Evolutionary conservation across 64 coral and sea anemone species (phyloP).

Genomic region (Pocillopora damicornis): DNA sequence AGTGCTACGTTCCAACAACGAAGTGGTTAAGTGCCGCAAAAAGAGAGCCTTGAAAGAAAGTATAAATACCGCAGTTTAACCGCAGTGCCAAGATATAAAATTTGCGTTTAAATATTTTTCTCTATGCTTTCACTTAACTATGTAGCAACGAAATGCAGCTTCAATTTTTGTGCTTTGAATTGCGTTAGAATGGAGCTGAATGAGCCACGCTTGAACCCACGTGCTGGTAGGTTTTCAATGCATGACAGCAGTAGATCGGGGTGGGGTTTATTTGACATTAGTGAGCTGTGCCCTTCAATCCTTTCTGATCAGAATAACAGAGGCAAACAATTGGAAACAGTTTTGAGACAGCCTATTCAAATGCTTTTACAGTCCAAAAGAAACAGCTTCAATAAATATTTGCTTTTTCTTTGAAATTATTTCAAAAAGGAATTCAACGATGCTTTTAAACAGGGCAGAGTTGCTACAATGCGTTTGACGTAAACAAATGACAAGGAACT

Average conservation of each 20-base stretch:
- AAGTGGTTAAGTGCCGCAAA: too few species aligned
- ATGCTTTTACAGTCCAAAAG: not conserved
- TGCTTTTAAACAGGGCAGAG: not conserved
- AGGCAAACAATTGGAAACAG: not conserved
- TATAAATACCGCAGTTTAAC: too few species aligned
- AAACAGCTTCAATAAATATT: slow-evolving; percentile 12
- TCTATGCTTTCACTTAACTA: not conserved
- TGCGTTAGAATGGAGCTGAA: not conserved
- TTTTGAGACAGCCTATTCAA: slow-evolving; percentile 4
- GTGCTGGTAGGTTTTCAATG: slow-evolving; percentile 3
- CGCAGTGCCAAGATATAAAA: too few species aligned
- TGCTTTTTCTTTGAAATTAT: not conserved
- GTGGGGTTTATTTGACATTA: slow-evolving; percentile 8
- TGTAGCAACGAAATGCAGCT: not conserved
- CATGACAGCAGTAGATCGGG: not conserved
- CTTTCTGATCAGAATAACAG: not conserved
- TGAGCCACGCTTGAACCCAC: not conserved
- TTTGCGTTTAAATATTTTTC: not conserved
- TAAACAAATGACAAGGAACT: too few species aligned
- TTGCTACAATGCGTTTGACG: not conserved
- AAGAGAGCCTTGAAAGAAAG: too few species aligned
- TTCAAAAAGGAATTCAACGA: not conserved
- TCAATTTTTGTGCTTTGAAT: not conserved
- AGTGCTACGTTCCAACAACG: not conserved
- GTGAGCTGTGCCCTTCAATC: not conserved